Base-by-base conservation (phyloP, 1,140 invertebrate genomes). In the Carposina sasakii region DNA sequence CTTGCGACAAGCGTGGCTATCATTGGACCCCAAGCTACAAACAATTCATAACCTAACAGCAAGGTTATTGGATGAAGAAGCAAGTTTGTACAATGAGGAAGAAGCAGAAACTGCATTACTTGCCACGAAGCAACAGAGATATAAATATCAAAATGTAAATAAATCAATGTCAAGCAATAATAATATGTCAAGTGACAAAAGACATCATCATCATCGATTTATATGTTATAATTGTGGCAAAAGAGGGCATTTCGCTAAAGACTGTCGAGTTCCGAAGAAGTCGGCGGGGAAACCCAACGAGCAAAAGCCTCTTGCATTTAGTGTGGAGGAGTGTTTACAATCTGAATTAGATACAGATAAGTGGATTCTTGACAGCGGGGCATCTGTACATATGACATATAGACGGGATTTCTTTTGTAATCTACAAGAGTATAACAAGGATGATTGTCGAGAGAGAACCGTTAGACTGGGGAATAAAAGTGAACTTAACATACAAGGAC, bases 361-460 rank as follows among this genome's bases (percentile, higher is more conserved):
- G 22, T 75, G 73, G 68, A 67, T 69, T 36, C 37, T 71, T 17
- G 70, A 76, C 40, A 76, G 66, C 52, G 71, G 70, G 58, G 65
- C 67, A 23, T 67, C 68, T 2, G 57, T 55, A 39, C 67, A 75
- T 39, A 71, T 78, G 52, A 54, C 56, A 2, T 61, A 48, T 42
- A 60, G 55, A 57, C 53, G 53, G 21, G 52, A 62, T 0, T 47
- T 48, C 12, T 66, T n/a, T n/a, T n/a, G n/a, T n/a, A n/a, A 56
- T 48, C 37, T 63, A 15, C 21, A 34, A 19, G 57, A 58, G 37
- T 60, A 33, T 31, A 55, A 36, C 13, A 15, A 56, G 44, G n/a
- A n/a, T n/a, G n/a, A n/a, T n/a, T n/a, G n/a, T n/a, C n/a, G n/a
- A n/a, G n/a, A n/a, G n/a, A n/a, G n/a, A n/a, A n/a, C n/a, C n/a